A percentile compares a stretch with the other conserved stretches of the same genome.
These are phyloP conservation scores for Gonatopus flavifemur DNA, from an alignment of 1,140 invertebrate genomes.

Conservation along the genomic window DNA sequence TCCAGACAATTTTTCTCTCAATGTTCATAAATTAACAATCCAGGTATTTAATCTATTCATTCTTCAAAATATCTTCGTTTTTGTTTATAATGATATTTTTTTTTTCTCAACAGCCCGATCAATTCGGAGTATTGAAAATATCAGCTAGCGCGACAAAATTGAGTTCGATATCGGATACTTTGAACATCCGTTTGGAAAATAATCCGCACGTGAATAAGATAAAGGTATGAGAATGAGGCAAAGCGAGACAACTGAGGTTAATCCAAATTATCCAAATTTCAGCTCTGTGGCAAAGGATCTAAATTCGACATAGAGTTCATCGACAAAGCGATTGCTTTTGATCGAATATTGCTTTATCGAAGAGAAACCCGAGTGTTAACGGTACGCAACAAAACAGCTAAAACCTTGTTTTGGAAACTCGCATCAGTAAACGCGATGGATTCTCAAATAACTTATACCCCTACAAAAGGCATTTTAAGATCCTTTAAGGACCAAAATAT, in stretches of 20 bases:
- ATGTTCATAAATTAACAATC: conserved; percentile 13
- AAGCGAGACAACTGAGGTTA: no score
- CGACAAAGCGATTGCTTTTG: conserved; percentile 32
- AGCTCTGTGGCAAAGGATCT: conserved; percentile 29
- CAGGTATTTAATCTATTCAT: conserved; percentile 2
- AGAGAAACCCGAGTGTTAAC: conserved; percentile 20
- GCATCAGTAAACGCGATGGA: conserved; percentile 5
- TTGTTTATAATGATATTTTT: no score
- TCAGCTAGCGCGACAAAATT: conserved; percentile 25
- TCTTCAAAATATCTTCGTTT: not conserved
- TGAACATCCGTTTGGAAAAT: conserved; percentile 33
- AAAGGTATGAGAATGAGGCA: conserved; percentile 30
- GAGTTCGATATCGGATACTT: conserved; percentile 18
- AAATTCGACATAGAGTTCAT: conserved; percentile 36
- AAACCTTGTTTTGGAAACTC: conserved; percentile 33
- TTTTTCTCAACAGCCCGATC: conserved; percentile 9
- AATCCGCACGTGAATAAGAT: conserved; percentile 35
- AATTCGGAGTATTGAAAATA: conserved; percentile 25
- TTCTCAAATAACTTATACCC: conserved; percentile 26
- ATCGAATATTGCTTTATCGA: conserved; percentile 27
- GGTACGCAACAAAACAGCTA: conserved; percentile 29
- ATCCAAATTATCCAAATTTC: conserved; percentile 9
- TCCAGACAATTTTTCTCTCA: conserved; percentile 21
- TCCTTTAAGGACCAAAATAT: conserved; percentile 15
- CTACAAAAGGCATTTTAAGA: conserved; percentile 18